Percentiles rank a stretch among this genome's conserved stretches.
Evolutionary conservation across 2,797 vertebrate species (phyloP).

Genomic region (Bovichtus variegatus): DNA sequence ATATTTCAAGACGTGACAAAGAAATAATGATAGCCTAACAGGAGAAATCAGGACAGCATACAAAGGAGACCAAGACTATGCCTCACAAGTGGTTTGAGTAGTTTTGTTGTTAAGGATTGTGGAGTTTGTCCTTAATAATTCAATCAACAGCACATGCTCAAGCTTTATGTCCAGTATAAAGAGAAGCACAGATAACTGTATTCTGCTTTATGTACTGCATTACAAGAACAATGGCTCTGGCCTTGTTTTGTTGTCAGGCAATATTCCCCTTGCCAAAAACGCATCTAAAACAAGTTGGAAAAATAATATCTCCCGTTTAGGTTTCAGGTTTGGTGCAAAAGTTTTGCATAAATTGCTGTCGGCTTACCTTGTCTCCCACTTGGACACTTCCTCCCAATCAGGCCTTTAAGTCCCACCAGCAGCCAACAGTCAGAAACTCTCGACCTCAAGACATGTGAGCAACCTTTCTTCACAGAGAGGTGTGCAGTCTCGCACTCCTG

Average conservation of each 20-base stretch:
- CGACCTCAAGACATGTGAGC: slow-evolving; percentile 22
- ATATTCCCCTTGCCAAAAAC: not conserved
- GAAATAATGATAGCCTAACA: not conserved
- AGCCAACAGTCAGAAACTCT: slow-evolving; percentile 55
- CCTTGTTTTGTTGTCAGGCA: not conserved
- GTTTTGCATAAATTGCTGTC: slow-evolving; percentile 3
- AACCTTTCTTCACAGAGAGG: slow-evolving; percentile 41
- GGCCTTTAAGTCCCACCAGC: slow-evolving; percentile 63
- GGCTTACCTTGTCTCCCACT: slow-evolving; percentile 79
- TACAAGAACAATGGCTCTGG: not conserved
- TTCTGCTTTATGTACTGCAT: not conserved
- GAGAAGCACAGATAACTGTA: not conserved
- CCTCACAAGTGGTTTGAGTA: not conserved
- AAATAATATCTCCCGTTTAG: not conserved
- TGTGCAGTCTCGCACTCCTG: slow-evolving; percentile 14
- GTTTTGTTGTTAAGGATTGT: not conserved
- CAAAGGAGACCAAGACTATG: not conserved
- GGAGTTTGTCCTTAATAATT: not conserved
- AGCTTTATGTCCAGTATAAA: not conserved
- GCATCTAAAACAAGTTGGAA: not conserved
- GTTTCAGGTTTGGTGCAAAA: not conserved
- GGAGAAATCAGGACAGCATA: not conserved
- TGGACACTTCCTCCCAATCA: slow-evolving; percentile 57
- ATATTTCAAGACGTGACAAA: not conserved
- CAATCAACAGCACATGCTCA: accelerated